Base-by-base conservation (phyloP, 2,888 invertebrate species). In the Papilio demoleus region DNA sequence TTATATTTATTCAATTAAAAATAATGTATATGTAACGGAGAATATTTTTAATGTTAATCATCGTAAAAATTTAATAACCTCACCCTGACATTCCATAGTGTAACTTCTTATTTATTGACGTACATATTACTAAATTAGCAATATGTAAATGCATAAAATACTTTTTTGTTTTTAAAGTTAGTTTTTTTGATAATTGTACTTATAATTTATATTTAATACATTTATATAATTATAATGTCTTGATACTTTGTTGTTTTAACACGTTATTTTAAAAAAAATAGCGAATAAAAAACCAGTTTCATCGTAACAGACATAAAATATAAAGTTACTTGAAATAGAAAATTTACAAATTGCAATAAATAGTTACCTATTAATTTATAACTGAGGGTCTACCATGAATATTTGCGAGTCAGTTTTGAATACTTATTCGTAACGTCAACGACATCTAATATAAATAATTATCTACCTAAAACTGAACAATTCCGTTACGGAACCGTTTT, bases 81-180 rank as follows among this genome's bases (percentile, higher is more conserved):
- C 76, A 78, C 70, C 78, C 75, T 71, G 73, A 86, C 88, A 88
- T 88, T 88, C 88, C 88, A 87, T 81, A 66, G 73, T 79, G 72
- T 77, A 36, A 40, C 31, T 8, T 70, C 68, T 74, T 76, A 71
- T 72, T 67, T 66, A 68, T 38, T 60, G 27, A 45, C 67, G 59
- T 42, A 42, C 61, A 69, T 72, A 71, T 53, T 67, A 5, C n/a
- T 8, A 27, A 53, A 53, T 27, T 53, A 53, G n/a, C 27, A 24
- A 53, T 24, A 53, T 53, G 6, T 27, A n/a, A 53, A 27, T 53
- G 27, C 50, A 27, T 53, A 53, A 53, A 50, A 24, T 24, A 50
- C 11, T 60, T 61, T 42, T 17, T 42, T 42, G 42, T 42, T 6
- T 58, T 47, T 53, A 50, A 47, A 59, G 17, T 42, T 59, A 36